Evolutionary conservation across 2,888 invertebrate species (phyloP).

Genomic region (Arrhopalites spinosus): DNA sequence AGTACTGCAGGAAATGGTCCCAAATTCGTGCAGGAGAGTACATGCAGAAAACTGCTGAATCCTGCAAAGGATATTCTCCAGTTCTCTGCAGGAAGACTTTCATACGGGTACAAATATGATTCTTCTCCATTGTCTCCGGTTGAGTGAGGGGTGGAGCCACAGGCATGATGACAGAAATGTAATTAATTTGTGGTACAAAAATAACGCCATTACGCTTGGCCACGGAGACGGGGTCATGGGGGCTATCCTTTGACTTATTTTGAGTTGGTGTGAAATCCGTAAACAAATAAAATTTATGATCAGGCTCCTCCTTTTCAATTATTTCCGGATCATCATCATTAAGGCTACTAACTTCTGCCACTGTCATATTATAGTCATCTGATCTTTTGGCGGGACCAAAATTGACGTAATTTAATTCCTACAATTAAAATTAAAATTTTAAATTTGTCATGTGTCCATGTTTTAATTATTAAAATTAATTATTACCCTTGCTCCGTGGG

Average conservation of each 20-base stretch:
- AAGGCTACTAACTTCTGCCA: conserved; percentile 56
- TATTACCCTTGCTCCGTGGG: conserved; percentile 62
- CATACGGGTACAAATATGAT: too few relatives aligned
- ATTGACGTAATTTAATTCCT: conserved; percentile 83
- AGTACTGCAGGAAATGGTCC: too few relatives aligned
- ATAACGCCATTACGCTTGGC: background rate
- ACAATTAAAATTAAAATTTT: too few relatives aligned
- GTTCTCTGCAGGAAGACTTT: too few relatives aligned
- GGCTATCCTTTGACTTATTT: conserved; percentile 82
- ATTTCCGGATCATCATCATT: conserved; percentile 64
- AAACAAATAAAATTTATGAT: conserved; percentile 80
- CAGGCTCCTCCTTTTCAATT: conserved; percentile 69
- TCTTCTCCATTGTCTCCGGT: conserved; percentile 68
- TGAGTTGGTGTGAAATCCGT: conserved; percentile 86
- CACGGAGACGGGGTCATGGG: conserved; percentile 62
- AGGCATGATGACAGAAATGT: conserved; percentile 73
- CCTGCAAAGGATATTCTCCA: too few relatives aligned
- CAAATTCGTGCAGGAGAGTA: too few relatives aligned
- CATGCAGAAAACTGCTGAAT: too few relatives aligned
- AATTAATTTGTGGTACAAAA: conserved; percentile 77
- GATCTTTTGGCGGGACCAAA: conserved; percentile 71
- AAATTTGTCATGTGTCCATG: too few relatives aligned
- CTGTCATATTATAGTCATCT: conserved; percentile 69
- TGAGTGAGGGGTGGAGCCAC: conserved; percentile 72
- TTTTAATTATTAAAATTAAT: too few relatives aligned